Evolutionary conservation across 1,140 invertebrate species (phyloP), one percentile per base, ranked within the genome.

Genomic region (Rhagoletis pomonella): DNA sequence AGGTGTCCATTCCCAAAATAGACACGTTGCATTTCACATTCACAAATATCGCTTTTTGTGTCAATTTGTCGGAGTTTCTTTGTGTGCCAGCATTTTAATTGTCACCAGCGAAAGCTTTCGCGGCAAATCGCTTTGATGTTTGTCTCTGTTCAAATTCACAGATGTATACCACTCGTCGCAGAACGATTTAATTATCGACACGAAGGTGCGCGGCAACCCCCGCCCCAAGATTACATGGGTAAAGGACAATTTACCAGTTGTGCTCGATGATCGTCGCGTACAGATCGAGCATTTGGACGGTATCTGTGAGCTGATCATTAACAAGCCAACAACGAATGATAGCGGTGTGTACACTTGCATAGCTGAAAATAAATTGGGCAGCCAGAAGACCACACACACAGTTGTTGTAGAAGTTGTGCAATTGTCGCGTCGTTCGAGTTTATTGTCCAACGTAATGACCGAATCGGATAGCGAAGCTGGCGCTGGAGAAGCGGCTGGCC

Each of bases 151-250:
- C 65, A 50, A 39, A 17, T 62, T 50, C 60, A 60, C 60, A 97
- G 96, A 97, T 92, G 94, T 93, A 14, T 96, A 96, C 91, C 95
- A 95, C 90, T 93, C 94, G 88, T 94, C 94, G 47, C 95, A 96
- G 90, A 95, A 97, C 92, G 96, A 97, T 92, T 92, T 97, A 77
- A 94, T 96, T 59, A 92, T 98, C 87, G 96, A 97, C 92, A 97
- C 97, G 90, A 94, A 95, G 88, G 95, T 97, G 62, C 95, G 95
- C 89, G 96, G 96, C 77, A 94, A 96, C 90, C 96, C 96, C 5
- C 91, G 94, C n/a, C 96, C 97, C n/a, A 94, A 93, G 3, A 95
- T 98, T 86, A 95, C 95, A 42, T 98, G 97, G 97, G 91, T 96
- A 62, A 97, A 97, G 93, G 95, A 97, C 89, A 95, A 95, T 59